Base-by-base conservation (phyloP, 2,797 vertebrate genomes). In the Mus caroli region DNA sequence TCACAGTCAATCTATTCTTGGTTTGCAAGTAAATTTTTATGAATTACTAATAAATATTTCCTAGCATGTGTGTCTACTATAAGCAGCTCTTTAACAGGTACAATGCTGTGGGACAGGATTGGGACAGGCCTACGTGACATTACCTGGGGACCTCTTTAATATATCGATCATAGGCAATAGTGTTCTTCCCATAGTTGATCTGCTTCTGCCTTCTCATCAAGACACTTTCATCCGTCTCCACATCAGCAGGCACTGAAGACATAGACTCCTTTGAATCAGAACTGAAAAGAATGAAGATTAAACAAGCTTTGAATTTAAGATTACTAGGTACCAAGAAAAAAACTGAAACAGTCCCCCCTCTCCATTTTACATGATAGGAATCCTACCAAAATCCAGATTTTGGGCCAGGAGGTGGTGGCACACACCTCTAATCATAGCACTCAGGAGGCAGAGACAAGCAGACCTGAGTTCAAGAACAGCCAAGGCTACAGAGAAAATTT, bases 101-200 rank as follows among this genome's bases (percentile, higher is more conserved):
- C n/a, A n/a, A 28, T 3, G 37, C 4, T 43, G 28, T 13, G 6
- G 11, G 12, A 54, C 1, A 0, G 0, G 4, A 52, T 13, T 13
- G 6, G 11, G 12, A 54, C 1, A 0, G 0, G 4, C 58, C 17
- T 40, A 1, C 8, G 12, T 90, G 15, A 78, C 96, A 98, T 97
- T 98, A 99, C 99, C 99, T 99, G 1, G 99, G 99, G 73, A 99
- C 99, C 96, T 99, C 99, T 89, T 99, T 99, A 75, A 99, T 98
- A 52, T 99, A 99, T 97, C 99, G 97, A 89, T 99, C 99, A 1
- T 99, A 99, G 5, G 99, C 99, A 31, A 99, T 98, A 0, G 99
- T 99, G 98, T 99, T 99, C 98, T 99, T 99, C 15, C 99, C 99
- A 0, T 99, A 99, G 98, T 99, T 99, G 85, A 99, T 99, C 98